Base-by-base conservation (phyloP, 2,113 vertebrate genomes). In the Ariopsis seemanni region DNA sequence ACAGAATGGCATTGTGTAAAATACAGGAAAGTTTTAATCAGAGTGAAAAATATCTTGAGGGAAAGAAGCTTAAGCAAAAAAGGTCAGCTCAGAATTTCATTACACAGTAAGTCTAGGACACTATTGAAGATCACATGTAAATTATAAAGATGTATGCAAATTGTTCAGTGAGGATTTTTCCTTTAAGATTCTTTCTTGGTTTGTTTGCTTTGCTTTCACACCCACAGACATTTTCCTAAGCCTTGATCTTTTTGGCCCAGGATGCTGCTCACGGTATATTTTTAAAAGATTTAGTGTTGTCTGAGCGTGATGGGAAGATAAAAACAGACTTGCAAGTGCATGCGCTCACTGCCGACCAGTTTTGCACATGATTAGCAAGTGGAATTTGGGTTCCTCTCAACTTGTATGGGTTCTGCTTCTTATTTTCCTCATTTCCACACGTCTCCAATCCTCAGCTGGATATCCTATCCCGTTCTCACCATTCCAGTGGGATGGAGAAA, bases 381-480 rank as follows among this genome's bases (percentile, higher is more conserved):
- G 89, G 90, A 92, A 89, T 92, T 89, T 92, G 85, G 90, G 74
- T 87, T 91, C 62, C 85, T 84, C 86, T 84, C 85, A 90, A 93
- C 91, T 83, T 90, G 55, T 50, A 53, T 69, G 88, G 90, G 91
- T 92, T 92, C 90, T 71, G 86, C 69, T 81, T 90, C 57, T 86
- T 72, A 20, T 72, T 71, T 74, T 92, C 82, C 75, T 83, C 79
- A 62, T 86, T 91, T 62, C n/a, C 84, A 82, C 75, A 86, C 82
- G 87, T 90, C 85, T 82, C 80, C 60, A 80, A 82, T 90, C 90
- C 87, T 91, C 88, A 84, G 90, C 5, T 91, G 90, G 90, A 92
- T 93, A 92, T 94, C 91, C 93, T 93, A 65, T 91, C 60, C 25
- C 90, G 89, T 91, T 93, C 90, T 90, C 80, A 88, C 60, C 86